Conservation (phyloP, 2,113 vertebrate species). For the Procavia capensis region DNA sequence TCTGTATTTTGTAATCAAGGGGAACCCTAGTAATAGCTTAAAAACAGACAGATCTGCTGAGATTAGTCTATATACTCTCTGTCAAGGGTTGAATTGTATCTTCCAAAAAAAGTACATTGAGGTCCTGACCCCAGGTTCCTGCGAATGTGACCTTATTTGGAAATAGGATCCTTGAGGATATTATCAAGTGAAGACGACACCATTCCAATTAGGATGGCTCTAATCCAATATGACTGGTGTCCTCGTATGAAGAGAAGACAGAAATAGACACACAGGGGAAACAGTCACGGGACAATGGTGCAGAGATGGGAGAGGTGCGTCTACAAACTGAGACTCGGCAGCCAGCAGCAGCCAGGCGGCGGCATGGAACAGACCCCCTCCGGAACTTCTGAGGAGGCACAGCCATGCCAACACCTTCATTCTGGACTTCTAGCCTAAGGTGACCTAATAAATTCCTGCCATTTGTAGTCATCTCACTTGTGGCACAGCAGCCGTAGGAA, state of each 20-base stretch:
- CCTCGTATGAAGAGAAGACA: not conserved
- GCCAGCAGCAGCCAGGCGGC: not conserved
- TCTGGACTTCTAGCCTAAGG: not conserved
- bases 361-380: not conserved
- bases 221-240: not conserved
- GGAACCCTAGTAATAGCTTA: not conserved
- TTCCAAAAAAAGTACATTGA: not conserved
- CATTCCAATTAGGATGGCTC: not conserved
- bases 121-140: not conserved
- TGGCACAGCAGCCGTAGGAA: not conserved
- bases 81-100: not conserved
- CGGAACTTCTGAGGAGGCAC: not conserved
- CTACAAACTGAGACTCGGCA: not conserved
- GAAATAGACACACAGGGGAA: not conserved
- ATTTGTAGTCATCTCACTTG: not conserved
- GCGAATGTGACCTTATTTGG: not conserved
- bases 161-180: not conserved
- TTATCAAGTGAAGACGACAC: not conserved
- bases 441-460: not conserved
- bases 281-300: not conserved
- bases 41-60: not conserved
- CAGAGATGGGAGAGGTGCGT: not conserved
- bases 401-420: not conserved
- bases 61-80: not conserved
- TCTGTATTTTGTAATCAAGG: not conserved